Conservation (phyloP, 1,140 invertebrate genomes). For the Cherax destructor region DNA sequence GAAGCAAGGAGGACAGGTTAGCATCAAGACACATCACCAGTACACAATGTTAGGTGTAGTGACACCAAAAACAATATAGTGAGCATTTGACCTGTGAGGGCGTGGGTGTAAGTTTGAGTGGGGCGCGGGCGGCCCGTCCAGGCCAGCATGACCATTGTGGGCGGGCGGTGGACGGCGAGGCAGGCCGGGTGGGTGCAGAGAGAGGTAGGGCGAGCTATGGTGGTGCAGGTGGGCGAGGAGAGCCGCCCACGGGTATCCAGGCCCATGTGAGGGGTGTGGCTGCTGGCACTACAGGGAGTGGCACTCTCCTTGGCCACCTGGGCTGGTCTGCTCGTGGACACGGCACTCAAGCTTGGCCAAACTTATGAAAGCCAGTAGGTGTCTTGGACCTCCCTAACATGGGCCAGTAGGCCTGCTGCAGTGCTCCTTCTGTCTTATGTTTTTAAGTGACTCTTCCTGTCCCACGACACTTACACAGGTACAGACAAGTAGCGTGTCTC, state of each 20-base stretch:
- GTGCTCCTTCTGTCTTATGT: too few species aligned
- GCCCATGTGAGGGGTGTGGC: background rate
- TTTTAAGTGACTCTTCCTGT: too few species aligned
- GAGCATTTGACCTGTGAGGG: constrained; percentile 10
- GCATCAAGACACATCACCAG: too few species aligned
- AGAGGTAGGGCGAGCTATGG: constrained; percentile 3
- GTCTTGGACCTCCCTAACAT: too few species aligned
- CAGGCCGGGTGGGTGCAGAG: constrained; percentile 32
- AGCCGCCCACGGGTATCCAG: constrained; percentile 16
- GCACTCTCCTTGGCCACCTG: background rate
- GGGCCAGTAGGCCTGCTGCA: too few species aligned
- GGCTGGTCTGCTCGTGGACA: background rate
- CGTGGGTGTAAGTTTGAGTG: background rate
- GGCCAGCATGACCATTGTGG: constrained; percentile 25
- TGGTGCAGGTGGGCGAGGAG: background rate
- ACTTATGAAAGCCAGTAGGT: too few species aligned
- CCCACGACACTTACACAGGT: too few species aligned
- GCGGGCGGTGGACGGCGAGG: constrained; percentile 10
- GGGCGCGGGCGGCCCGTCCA: background rate
- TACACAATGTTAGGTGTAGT: too few species aligned
- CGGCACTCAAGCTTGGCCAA: too few species aligned
- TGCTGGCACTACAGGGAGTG: background rate
- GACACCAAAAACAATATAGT: background rate
- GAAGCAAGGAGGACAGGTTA: too few species aligned
- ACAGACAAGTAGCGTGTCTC: too few species aligned